Base-by-base conservation (phyloP, 2,797 vertebrate genomes). In the Austrolebias charrua region DNA sequence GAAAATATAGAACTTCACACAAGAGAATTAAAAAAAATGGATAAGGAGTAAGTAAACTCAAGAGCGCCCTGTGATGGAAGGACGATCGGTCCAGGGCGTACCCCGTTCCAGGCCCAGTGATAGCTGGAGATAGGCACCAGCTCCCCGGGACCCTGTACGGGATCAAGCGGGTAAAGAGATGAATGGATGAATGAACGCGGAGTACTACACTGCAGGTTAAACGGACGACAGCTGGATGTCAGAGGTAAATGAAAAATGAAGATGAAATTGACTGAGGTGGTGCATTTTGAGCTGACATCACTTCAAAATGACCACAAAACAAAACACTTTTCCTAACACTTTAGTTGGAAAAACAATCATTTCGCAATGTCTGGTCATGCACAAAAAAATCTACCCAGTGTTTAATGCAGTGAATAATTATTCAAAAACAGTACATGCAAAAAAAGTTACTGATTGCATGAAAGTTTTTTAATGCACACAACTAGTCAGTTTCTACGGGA, bases 341-440 rank as follows among this genome's bases (percentile, higher is more conserved):
- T 16, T n/a, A 12, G 4, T 10, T 46, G 18, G 24, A 62, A 12
- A 19, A 19, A 13, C 18, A 16, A 24, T 19, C 9, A 5, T 5
- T 16, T 38, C 3, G 35, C 35, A 1, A 40, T 12, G 10, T 40
- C 11, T 12, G 10, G 4, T 12, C 38, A 40, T 40, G 38, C 11
- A 40, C 38, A 40, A 40, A 40, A 40, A 12, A 12, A 12, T 40
- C 38, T 40, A 40, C 38, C 11, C n/a, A 29, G 16, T 28, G 12
- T 4, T 20, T 12, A 15, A 10, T 6, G 47, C 47, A 14, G 46
- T n/a, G 13, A 6, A 50, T 13, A 74, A 6, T 55, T 11, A 74
- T 72, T 69, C 31, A 79, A 82, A 76, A n/a, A n/a, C n/a, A n/a
- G n/a, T 76, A 47, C 2, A 73, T 80, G 68, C 18, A 75, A 35